Conservation (phyloP, 2,113 vertebrate species). For the Saiga tatarica region DNA sequence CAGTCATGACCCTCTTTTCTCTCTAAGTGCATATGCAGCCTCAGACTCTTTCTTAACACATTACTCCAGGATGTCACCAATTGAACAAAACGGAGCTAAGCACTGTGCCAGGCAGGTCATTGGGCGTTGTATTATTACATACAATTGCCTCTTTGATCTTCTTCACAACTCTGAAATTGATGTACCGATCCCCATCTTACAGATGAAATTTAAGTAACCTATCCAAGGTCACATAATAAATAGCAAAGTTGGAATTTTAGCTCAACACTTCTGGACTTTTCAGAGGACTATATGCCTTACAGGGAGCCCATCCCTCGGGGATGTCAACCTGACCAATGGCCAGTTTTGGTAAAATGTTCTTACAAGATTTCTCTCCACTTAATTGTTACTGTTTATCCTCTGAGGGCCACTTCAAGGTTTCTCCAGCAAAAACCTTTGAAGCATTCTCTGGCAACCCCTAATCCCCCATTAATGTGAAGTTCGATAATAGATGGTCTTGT, state of each 20-base stretch:
- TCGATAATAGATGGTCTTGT: not conserved
- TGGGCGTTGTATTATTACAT: not conserved
- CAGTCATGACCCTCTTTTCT: not conserved
- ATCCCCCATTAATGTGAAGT: not conserved
- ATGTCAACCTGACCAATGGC: not conserved
- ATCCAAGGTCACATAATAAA: not conserved
- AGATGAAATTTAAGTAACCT: not conserved
- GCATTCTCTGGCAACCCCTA: not conserved
- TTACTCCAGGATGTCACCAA: not conserved
- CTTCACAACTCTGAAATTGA: not conserved
- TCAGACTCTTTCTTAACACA: not conserved
- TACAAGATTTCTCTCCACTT: not conserved
- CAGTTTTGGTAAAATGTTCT: not conserved
- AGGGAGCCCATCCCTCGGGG: not conserved
- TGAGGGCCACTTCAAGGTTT: not conserved
- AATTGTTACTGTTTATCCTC: not conserved
- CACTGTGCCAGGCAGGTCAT: too few relatives aligned
- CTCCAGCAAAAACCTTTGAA: constrained; percentile 6
- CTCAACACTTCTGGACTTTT: not conserved
- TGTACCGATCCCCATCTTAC: not conserved
- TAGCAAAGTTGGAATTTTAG: not conserved
- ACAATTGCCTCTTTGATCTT: not conserved
- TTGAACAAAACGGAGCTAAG: not conserved
- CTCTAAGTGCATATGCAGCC: not conserved
- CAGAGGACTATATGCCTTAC: not conserved